These are phyloP conservation scores for Peromyscus leucopus DNA, from an alignment of 2,113 vertebrate species.

Conservation along the genomic window DNA sequence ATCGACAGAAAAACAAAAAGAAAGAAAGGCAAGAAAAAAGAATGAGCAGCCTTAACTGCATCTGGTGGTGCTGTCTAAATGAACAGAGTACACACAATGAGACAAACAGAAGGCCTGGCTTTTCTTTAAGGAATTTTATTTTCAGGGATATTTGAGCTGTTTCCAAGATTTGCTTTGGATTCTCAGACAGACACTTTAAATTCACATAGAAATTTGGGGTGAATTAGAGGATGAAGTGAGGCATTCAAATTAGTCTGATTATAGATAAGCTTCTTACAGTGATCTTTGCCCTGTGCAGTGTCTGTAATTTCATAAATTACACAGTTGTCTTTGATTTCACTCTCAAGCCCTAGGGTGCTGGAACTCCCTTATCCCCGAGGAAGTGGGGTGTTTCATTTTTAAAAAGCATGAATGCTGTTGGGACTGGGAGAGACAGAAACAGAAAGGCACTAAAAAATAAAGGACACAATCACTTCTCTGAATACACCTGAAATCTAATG, in stretches of 20 bases:
- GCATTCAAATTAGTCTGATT: conserved; percentile 11
- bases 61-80: background rate
- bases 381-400: background rate
- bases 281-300: background rate
- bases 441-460: conserved; percentile 34
- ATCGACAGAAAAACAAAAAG: conserved; percentile 53
- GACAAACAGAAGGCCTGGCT: background rate
- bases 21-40: background rate
- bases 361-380: background rate
- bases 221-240: background rate
- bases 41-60: background rate
- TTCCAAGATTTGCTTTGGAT: conserved; percentile 31
- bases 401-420: background rate
- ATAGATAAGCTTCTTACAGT: conserved; percentile 37
- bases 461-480: background rate
- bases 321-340: background rate
- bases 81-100: background rate
- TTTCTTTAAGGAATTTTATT: conserved; percentile 17
- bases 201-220: conserved; percentile 34
- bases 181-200: conserved; percentile 50
- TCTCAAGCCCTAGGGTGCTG: conserved; percentile 31
- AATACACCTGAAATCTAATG: conserved; percentile 26
- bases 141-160: background rate
- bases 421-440: background rate
- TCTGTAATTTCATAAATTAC: conserved; percentile 55